Evolutionary conservation across 2,797 vertebrate species (phyloP).

Genomic region (Pseudochaenichthys georgianus): DNA sequence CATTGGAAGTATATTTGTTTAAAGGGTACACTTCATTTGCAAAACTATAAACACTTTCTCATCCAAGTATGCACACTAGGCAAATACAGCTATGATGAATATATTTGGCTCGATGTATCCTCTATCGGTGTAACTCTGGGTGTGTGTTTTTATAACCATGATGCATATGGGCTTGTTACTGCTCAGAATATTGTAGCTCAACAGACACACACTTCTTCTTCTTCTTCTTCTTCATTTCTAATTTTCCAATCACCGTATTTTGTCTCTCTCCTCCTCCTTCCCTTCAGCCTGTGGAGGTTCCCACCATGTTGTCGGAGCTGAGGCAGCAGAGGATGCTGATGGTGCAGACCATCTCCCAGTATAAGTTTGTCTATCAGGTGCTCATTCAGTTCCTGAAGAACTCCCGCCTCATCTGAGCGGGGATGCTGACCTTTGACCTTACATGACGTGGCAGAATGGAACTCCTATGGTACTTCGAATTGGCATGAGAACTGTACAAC

Average conservation of each 20-base stretch:
- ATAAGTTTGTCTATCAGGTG: constrained; percentile 97
- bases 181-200: neutral
- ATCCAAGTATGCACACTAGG: neutral
- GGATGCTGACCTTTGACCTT: constrained; percentile 11
- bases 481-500: constrained; percentile 6
- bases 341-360: constrained; percentile 97
- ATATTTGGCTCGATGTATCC: neutral
- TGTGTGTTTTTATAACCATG: neutral
- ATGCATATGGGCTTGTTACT: neutral
- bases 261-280: neutral
- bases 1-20: neutral
- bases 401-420: constrained; percentile 93
- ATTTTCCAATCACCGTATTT: too few relatives aligned
- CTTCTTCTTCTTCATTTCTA: too few relatives aligned
- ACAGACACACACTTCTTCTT: too few relatives aligned
- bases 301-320: constrained; percentile 91
- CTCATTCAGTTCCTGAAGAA: constrained; percentile 97
- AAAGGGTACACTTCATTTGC: neutral
- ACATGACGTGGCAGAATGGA: neutral
- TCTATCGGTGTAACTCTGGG: neutral
- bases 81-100: neutral
- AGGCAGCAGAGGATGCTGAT: constrained; percentile 96
- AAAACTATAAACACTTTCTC: neutral
- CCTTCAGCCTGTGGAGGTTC: constrained; percentile 92
- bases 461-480: constrained; percentile 39